Conservation (phyloP, 2,888 invertebrate genomes). For the Meghimatium bilineatum region DNA sequence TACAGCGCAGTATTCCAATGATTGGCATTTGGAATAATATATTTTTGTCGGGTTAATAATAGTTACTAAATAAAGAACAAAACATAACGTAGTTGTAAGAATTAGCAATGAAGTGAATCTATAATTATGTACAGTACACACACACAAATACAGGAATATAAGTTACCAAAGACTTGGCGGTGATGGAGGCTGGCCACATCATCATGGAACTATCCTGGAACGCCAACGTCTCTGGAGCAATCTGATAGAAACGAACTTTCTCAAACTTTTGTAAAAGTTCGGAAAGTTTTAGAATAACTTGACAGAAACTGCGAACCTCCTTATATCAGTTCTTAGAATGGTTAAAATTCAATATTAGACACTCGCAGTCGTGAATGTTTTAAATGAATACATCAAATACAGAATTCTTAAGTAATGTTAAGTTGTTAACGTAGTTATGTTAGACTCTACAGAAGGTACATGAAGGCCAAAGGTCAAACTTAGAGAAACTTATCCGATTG, state of each 20-base stretch:
- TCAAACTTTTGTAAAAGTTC: slow-evolving; percentile 6
- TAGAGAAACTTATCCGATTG: slow-evolving; percentile 12
- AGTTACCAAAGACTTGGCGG: slow-evolving; percentile 53
- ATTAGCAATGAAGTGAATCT: neutral
- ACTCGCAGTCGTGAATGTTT: neutral
- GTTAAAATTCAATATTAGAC: neutral
- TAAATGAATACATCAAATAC: neutral
- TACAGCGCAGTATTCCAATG: too few relatives aligned
- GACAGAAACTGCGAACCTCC: neutral
- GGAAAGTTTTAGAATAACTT: neutral
- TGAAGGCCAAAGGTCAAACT: slow-evolving; percentile 25
- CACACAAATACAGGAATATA: slow-evolving; percentile 13
- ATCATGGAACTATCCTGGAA: slow-evolving; percentile 37
- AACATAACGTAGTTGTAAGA: too few relatives aligned
- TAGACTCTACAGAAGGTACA: neutral
- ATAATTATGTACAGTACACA: neutral
- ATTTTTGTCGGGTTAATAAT: too few relatives aligned
- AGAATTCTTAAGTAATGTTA: neutral
- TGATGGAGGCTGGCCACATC: slow-evolving; percentile 54
- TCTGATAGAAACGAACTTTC: neutral
- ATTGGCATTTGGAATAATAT: too few relatives aligned
- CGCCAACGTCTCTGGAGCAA: neutral
- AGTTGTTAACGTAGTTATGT: neutral
- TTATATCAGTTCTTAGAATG: neutral
- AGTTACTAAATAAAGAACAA: too few relatives aligned